Percentiles rank a stretch among this genome's conserved stretches.
Conservation (phyloP, 2,888 invertebrate genomes). For the Dendrolimus pini region DNA sequence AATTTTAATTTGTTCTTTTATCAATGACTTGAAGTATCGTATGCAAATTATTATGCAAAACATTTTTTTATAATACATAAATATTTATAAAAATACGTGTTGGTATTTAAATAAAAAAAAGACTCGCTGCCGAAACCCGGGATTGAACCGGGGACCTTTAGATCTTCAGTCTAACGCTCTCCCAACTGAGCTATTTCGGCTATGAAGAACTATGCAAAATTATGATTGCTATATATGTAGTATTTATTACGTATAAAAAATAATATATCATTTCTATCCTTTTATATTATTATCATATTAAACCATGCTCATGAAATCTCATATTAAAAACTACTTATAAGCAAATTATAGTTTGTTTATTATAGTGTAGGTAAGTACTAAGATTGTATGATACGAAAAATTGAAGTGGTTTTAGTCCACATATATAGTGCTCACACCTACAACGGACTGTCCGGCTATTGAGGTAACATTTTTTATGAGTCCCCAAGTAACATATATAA, state of each 20-base stretch:
- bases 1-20: not conserved
- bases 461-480: no score
- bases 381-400: no score
- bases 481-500: no score
- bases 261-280: not conserved
- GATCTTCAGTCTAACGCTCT: conserved; percentile 53
- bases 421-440: no score
- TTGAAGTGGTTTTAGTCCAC: no score
- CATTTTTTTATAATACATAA: not conserved
- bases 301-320: no score
- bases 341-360: no score
- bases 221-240: not conserved
- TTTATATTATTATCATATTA: not conserved
- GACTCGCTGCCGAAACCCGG: conserved; percentile 36
- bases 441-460: no score
- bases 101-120: conserved; percentile 10
- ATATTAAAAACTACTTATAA: no score
- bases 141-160: conserved; percentile 49
- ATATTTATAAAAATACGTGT: not conserved
- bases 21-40: not conserved
- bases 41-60: no score
- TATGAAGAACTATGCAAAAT: not conserved
- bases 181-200: conserved; percentile 67
- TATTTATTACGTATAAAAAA: not conserved
- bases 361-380: no score